Evolutionary conservation across 2,113 vertebrate species (phyloP), one percentile per base, ranked within the genome.

Genomic region (Poecile atricapillus): DNA sequence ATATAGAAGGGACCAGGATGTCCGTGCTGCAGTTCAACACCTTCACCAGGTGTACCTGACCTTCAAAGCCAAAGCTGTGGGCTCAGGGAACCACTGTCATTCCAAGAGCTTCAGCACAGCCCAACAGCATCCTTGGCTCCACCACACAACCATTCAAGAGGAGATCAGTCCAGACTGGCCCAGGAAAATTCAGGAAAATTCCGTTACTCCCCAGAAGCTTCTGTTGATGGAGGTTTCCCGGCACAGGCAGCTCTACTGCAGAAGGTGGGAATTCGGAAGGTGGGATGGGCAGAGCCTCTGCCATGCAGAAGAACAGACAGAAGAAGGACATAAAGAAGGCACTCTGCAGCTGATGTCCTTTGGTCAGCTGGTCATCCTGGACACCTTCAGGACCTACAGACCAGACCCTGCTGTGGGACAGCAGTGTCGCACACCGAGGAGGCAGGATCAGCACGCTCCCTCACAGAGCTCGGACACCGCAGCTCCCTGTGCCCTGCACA

Each of bases 401-500:
- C 8, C 33, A 46, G 43, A 35, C 7, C 43, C 15, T 68, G 41
- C 3, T 7, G 30, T 30, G 64, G 50, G 33, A 58, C 28, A 46
- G 52, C n/a, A 55, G 62, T 3, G 9, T 13, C 6, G 3, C 5
- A 16, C 28, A 8, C 35, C 0, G 0, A 21, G 56, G 22, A 71
- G 64, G 35, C 41, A 62, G 35, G 14, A 41, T 4, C 64, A 67
- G 76, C 46, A 27, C n/a, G 4, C 59, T 82, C 47, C 41, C 8
- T 3, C 17, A 3, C 23, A 5, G 56, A 43, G 28, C 59, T 18
- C 4, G 2, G 53, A 35, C 25, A 7, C 25, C 0, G 1, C 1
- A 0, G 47, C 22, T n/a, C 46, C 19, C 13, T 12, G 13, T 4
- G 11, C 31, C 28, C 24, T 20, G 37, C 7, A 6, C 11, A 21